These are phyloP conservation scores for Drosophila birchii DNA, from an alignment of 2,888 invertebrate species.

Conservation along the genomic window DNA sequence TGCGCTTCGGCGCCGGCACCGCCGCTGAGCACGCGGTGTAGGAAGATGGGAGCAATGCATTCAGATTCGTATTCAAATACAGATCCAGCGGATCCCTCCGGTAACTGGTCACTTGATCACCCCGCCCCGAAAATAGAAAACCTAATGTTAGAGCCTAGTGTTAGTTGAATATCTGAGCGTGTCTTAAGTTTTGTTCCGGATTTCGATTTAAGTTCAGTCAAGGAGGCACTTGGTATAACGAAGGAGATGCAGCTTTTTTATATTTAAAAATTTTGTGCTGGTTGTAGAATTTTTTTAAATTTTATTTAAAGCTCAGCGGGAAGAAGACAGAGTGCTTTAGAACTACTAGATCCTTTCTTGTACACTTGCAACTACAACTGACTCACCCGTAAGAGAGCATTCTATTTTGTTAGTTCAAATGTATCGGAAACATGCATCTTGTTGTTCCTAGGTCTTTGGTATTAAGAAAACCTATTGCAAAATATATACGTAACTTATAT, in stretches of 20 bases:
- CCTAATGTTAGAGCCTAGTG: constrained; percentile 62
- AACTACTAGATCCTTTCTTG: too few species aligned
- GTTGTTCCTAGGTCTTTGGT: neutral
- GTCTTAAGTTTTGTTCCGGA: constrained; percentile 20
- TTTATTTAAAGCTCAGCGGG: too few species aligned
- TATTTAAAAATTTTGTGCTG: too few species aligned
- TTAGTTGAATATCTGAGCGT: constrained; percentile 58
- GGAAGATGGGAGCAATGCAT: constrained; percentile 5
- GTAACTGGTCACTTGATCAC: constrained; percentile 20
- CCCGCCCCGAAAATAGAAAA: constrained; percentile 28
- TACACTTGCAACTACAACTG: too few species aligned
- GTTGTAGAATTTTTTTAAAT: too few species aligned
- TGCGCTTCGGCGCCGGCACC: constrained; percentile 85
- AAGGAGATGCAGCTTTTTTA: neutral
- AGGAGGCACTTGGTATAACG: neutral
- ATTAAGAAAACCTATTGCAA: neutral
- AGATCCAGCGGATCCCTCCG: constrained; percentile 7
- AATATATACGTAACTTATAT: neutral
- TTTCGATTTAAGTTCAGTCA: constrained; percentile 6
- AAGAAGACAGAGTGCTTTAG: too few species aligned
- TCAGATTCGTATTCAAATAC: neutral
- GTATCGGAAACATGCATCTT: neutral
- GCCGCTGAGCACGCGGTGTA: constrained; percentile 83
- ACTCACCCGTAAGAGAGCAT: too few species aligned
- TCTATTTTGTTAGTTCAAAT: neutral